Evolutionary conservation across 1,140 invertebrate species (phyloP), one percentile per base, ranked within the genome.

Genomic region (Hycleus phaleratus): DNA sequence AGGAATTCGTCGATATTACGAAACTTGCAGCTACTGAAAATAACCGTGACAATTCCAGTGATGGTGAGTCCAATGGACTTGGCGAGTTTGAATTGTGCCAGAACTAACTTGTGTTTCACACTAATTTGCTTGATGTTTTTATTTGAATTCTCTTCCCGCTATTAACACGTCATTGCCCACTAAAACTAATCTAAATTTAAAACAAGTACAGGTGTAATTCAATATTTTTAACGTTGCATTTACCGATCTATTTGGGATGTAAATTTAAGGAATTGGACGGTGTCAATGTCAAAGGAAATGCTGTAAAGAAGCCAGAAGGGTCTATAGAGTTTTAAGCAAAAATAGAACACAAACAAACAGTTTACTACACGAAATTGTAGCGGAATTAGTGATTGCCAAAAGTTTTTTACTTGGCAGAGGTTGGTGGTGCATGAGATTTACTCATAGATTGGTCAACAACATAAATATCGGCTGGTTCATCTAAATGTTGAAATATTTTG

Each of bases 1-100:
- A 83, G 63, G 87, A 90, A 65, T 85, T 87, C 64, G 78, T 86
- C 50, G 77, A 77, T 58, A 82, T 86, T 68, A 79, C 83, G 32
- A 63, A 63, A 56, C 66, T 74, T 10, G 69, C 73, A 3, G 32
- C 32, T 7, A 7, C 32, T 32, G 32, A 32, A 32, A 32, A 32
- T 32, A 32, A 32, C 32, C 7, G 7, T 32, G 66, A 71, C 56
- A 76, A 79, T 67, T 73, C 73, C 58, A 72, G 74, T 43, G 71
- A 74, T 67, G 75, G 77, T 79, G 75, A 78, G 78, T 32, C 32
- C 32, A 32, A 5, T 32, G 32, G 32, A 32, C 32, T 18, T 18
- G 18, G 18, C 18, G 18, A 18, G 18, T 18, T 18, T 32, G 32
- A 32, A 7, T 32, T 32, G 32, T 32, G 32, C 32, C 32, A 32